These are phyloP conservation scores for Pocillopora grandis DNA, from an alignment of 92 coral and sea anemone species.

Conservation along the genomic window DNA sequence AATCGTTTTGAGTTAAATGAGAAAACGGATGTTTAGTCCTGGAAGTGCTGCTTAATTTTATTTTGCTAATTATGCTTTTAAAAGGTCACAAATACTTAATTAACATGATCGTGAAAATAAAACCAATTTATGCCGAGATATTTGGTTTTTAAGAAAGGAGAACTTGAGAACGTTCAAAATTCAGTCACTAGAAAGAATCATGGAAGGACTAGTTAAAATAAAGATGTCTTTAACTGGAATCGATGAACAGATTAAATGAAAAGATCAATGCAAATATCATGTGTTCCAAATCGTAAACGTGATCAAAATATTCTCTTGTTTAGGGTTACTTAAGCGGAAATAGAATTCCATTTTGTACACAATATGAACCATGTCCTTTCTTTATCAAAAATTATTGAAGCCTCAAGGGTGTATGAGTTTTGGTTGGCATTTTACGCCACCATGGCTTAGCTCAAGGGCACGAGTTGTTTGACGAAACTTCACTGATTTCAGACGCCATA, in stretches of 20 bases:
- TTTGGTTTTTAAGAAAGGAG: not conserved
- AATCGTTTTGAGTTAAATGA: conserved; percentile 24
- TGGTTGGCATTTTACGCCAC: not conserved
- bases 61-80: not conserved
- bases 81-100: conserved; percentile 24
- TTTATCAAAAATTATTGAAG: not conserved
- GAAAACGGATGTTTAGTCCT: too few species aligned
- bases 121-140: not conserved
- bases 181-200: too few species aligned
- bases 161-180: not conserved
- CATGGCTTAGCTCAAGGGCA: not conserved
- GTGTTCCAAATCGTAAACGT: not conserved
- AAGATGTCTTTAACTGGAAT: not conserved
- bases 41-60: not conserved
- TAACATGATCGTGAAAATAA: not conserved
- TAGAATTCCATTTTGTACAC: not conserved
- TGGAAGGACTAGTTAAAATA: not conserved
- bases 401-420: not conserved
- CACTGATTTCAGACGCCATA: too few species aligned
- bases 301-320: conserved; percentile 15
- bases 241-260: not conserved
- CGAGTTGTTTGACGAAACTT: not conserved
- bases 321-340: conserved; percentile 11
- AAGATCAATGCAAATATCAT: not conserved
- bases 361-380: not conserved